Conservation (phyloP, 2,113 vertebrate species). For the Nesospiza acunhae region DNA sequence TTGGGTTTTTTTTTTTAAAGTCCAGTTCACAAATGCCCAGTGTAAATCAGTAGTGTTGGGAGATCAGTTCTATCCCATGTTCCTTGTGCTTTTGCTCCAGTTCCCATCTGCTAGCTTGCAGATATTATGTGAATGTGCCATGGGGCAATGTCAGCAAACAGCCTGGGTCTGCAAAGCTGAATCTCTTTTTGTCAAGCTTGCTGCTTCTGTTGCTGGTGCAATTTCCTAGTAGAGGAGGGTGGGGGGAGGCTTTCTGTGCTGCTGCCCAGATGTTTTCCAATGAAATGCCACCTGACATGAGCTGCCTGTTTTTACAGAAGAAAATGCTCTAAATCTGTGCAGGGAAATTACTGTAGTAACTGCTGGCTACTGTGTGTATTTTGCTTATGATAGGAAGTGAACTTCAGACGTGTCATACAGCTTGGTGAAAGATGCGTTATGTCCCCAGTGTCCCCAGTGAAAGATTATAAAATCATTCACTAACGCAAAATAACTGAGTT, state of each 20-base stretch:
- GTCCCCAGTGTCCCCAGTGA: no score
- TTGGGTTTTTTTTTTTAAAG: not conserved
- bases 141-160: not conserved
- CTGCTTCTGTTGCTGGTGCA: not conserved
- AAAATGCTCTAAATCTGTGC: not conserved
- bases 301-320: not conserved
- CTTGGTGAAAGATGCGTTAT: no score
- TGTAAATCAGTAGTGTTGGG: not conserved
- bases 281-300: not conserved
- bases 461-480: no score
- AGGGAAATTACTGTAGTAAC: not conserved
- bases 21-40: not conserved
- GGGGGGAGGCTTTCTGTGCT: not conserved
- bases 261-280: not conserved
- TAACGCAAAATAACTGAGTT: not conserved
- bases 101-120: not conserved
- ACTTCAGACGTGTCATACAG: not conserved
- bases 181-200: not conserved
- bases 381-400: not conserved
- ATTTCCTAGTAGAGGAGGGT: not conserved
- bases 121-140: not conserved
- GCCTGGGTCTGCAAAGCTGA: not conserved
- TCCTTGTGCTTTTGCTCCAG: not conserved
- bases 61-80: not conserved
- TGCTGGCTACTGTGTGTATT: not conserved